These are phyloP conservation scores for Pseudopodoces humilis DNA, from an alignment of 2,113 vertebrate species.

Conservation along the genomic window DNA sequence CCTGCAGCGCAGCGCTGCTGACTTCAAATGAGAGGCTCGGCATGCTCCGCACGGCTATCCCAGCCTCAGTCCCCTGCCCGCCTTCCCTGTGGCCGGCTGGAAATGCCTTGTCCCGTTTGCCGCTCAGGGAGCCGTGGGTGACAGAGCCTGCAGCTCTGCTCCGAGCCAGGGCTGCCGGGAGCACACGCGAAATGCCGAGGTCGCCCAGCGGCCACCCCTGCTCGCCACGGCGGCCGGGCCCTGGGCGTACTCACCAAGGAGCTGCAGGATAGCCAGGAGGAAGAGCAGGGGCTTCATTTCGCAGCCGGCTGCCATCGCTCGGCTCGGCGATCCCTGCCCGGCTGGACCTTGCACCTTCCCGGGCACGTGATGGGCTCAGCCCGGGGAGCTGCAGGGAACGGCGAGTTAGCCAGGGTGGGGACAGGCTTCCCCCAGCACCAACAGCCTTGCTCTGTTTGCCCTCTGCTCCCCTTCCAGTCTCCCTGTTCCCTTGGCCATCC, in stretches of 20 bases:
- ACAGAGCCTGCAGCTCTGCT: neutral
- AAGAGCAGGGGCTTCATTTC: neutral
- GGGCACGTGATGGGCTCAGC: conserved; percentile 11
- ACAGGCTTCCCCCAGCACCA: neutral
- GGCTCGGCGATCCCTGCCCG: neutral
- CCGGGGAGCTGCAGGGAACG: neutral
- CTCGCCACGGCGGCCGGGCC: fast-evolving
- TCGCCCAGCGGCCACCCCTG: neutral
- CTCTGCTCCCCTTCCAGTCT: neutral
- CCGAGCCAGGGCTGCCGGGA: neutral
- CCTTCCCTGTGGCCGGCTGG: neutral
- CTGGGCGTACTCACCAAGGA: conserved; percentile 47
- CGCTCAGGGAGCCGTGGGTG: neutral
- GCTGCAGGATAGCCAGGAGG: neutral
- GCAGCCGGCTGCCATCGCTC: neutral
- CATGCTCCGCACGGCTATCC: fast-evolving
- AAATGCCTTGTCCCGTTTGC: neutral
- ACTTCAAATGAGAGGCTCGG: neutral
- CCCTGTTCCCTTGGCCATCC: neutral
- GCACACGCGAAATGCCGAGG: neutral
- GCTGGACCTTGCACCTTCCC: conserved; percentile 44
- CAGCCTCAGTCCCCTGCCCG: neutral
- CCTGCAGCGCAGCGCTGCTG: neutral
- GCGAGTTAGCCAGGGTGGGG: fast-evolving
- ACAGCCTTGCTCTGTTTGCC: neutral